phyloP scores from a whole-genome alignment of 2,113 vertebrate genomes.

The Peromyscus polionotus region DNA sequence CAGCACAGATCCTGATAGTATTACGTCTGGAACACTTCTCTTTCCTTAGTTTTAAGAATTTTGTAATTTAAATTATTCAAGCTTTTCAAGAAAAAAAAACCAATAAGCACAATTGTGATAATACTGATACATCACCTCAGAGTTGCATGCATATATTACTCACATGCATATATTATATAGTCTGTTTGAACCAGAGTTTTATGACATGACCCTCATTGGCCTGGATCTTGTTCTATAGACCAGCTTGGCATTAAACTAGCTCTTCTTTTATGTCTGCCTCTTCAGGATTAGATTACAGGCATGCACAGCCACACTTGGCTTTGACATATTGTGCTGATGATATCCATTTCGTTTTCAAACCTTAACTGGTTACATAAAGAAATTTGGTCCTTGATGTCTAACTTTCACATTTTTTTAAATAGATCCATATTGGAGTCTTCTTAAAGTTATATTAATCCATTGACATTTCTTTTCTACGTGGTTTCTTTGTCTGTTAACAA shows the following conservation, averaged over 20 bases:
- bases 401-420: not conserved
- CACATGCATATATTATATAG: not conserved
- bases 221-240: not conserved
- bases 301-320: not conserved
- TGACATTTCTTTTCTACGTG: not conserved
- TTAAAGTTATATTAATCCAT: not conserved
- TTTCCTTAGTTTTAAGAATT: slow-evolving; percentile 38
- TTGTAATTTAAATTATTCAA: slow-evolving; percentile 36
- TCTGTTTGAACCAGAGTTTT: not conserved
- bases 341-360: too few species aligned
- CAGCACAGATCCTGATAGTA: not conserved
- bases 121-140: slow-evolving; percentile 32
- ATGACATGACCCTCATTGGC: not conserved
- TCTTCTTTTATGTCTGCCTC: not conserved
- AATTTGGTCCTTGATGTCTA: not conserved
- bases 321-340: not conserved
- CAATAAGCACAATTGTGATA: slow-evolving; percentile 45
- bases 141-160: not conserved
- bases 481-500: not conserved
- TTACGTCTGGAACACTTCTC: not conserved
- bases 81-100: not conserved
- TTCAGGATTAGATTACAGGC: not conserved
- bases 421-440: not conserved
- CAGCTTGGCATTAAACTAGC: not conserved
- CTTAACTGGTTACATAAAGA: not conserved